Percentiles rank a stretch among this genome's conserved stretches.
Conservation (phyloP, 2,797 vertebrate genomes). For the Valencia hispanica region DNA sequence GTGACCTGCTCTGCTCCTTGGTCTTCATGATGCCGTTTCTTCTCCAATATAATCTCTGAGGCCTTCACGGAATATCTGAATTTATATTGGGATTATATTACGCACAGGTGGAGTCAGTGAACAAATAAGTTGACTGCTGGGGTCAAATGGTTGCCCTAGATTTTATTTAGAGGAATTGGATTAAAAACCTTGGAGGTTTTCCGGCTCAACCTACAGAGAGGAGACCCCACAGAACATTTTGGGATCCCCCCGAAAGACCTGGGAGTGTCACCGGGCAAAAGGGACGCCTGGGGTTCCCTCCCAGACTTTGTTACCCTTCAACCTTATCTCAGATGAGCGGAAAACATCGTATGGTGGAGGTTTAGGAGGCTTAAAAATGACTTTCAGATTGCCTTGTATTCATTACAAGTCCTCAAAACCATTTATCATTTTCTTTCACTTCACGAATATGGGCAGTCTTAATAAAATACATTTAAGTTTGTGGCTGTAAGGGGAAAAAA, state of each 20-base stretch:
- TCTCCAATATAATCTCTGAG: too few species aligned
- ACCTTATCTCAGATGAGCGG: neutral
- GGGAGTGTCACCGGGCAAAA: neutral
- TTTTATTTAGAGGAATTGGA: neutral
- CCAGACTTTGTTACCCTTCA: neutral
- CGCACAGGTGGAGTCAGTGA: neutral
- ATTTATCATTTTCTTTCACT: neutral
- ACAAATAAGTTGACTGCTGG: neutral
- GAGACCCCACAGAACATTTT: too few species aligned
- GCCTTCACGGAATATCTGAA: neutral
- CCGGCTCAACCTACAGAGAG: neutral
- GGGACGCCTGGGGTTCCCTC: neutral
- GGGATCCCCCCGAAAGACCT: too few species aligned
- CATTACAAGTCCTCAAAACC: neutral
- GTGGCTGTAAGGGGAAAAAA: too few species aligned
- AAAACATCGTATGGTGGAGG: neutral
- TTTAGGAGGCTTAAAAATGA: neutral
- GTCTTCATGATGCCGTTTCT: too few species aligned
- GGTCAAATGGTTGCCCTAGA: neutral
- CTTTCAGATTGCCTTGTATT: neutral
- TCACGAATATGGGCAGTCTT: neutral
- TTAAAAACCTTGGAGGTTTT: neutral
- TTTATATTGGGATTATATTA: neutral
- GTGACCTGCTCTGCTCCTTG: too few species aligned
- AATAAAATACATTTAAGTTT: too few species aligned